A percentile compares a stretch with the other conserved stretches of the same genome.
These are phyloP conservation scores for Triops cancriformis DNA, from an alignment of 1,140 invertebrate species.

Conservation along the genomic window DNA sequence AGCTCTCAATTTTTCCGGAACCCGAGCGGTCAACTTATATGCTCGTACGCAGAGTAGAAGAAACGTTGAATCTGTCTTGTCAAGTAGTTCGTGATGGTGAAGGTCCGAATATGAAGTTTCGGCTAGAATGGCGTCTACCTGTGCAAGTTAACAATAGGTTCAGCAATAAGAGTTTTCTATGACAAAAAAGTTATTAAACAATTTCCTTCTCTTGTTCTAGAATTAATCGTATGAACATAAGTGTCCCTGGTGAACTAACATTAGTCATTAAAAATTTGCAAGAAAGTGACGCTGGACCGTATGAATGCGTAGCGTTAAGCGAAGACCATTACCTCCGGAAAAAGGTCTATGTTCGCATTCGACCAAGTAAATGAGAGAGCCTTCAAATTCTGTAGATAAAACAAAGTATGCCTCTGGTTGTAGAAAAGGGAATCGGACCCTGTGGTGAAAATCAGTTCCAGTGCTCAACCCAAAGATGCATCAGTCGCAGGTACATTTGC, in stretches of 20 bases:
- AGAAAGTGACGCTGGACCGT: conserved; percentile 37
- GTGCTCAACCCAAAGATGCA: conserved; percentile 70
- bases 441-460: conserved; percentile 42
- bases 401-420: neutral
- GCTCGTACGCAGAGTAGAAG: conserved; percentile 28
- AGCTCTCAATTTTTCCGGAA: conserved; percentile 23
- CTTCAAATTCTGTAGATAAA: conserved; percentile 18
- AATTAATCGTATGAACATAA: conserved; percentile 30
- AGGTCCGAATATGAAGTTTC: conserved; percentile 25
- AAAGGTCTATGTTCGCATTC: conserved; percentile 34
- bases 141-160: conserved; percentile 31
- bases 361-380: conserved; percentile 34
- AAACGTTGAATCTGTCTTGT: conserved; percentile 33
- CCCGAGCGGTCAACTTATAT: neutral
- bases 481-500: conserved; percentile 85
- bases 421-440: conserved; percentile 33
- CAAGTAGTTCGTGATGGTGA: conserved; percentile 27
- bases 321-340: conserved; percentile 28
- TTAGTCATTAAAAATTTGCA: conserved; percentile 35
- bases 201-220: conserved; percentile 14
- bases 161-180: neutral
- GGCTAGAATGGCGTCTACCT: conserved; percentile 33
- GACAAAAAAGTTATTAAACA: neutral
- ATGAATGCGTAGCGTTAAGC: conserved; percentile 35
- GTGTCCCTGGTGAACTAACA: conserved; percentile 30